Conservation (phyloP, 1,140 invertebrate genomes). For the Hesperophylax magnus region DNA sequence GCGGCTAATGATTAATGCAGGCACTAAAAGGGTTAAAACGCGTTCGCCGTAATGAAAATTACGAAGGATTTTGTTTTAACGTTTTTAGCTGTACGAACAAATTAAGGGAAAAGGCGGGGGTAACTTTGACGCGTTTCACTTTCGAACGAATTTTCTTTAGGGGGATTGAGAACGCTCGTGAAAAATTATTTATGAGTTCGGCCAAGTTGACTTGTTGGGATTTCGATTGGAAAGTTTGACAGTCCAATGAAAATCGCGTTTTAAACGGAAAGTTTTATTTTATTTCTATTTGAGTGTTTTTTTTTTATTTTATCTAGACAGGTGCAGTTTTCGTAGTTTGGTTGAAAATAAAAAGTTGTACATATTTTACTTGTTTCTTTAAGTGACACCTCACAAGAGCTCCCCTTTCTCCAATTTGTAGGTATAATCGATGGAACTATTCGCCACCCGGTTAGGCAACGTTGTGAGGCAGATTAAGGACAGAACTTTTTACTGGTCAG, state of each 20-base stretch:
- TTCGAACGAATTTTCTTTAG: not conserved
- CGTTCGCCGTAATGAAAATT: conserved; percentile 44
- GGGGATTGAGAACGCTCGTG: not conserved
- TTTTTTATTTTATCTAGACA: no score
- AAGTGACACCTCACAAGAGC: no score
- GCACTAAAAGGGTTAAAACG: conserved; percentile 44
- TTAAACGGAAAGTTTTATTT: not conserved
- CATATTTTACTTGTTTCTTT: no score
- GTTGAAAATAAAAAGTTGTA: no score
- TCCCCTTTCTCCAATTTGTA: no score
- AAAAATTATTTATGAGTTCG: conserved; percentile 16
- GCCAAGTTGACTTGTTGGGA: not conserved
- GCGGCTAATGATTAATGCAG: conserved; percentile 19
- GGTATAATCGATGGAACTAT: no score
- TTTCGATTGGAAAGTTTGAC: conserved; percentile 25
- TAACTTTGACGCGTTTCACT: conserved; percentile 19
- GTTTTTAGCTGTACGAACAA: conserved; percentile 32
- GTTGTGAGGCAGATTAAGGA: no score
- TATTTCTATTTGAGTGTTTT: no score
- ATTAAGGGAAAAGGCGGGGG: not conserved
- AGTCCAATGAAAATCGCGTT: conserved; percentile 16
- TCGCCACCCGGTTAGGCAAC: no score
- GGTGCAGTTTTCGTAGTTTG: no score
- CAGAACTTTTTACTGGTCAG: no score
- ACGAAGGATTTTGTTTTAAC: conserved; percentile 44